phyloP scores from a whole-genome alignment of 2,797 vertebrate species.

The Ceryle rudis region DNA sequence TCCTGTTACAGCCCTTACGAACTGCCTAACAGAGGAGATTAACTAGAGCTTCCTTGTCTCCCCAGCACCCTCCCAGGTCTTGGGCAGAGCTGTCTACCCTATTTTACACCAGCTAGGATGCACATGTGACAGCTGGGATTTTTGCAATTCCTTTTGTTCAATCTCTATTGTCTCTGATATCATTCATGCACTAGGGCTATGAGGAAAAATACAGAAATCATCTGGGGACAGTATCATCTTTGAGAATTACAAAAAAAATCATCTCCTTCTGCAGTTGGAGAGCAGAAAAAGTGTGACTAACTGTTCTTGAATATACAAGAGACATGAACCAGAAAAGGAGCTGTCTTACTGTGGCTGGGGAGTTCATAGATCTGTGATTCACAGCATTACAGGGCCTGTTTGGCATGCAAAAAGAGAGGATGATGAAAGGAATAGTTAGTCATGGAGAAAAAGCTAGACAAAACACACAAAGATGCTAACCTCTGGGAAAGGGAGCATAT shows the following conservation, averaged over 20 bases:
- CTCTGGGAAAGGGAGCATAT: neutral
- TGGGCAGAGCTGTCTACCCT: neutral
- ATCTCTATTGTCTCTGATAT: neutral
- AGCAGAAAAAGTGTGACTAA: slow-evolving; percentile 27
- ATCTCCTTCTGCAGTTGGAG: neutral
- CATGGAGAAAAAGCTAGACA: slow-evolving; percentile 49
- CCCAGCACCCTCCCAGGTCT: neutral
- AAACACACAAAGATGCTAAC: slow-evolving; percentile 7
- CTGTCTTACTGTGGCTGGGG: slow-evolving; percentile 17
- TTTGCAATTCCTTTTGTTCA: slow-evolving; percentile 1
- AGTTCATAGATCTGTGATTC: slow-evolving; percentile 62
- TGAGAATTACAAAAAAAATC: neutral
- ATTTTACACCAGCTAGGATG: neutral
- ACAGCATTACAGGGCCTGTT: slow-evolving; percentile 36
- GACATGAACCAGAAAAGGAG: slow-evolving; percentile 20
- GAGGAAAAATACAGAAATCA: neutral
- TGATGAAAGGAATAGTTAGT: slow-evolving; percentile 61
- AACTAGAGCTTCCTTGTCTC: neutral
- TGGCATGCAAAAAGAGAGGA: slow-evolving; percentile 48
- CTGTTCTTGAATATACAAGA: slow-evolving; percentile 12
- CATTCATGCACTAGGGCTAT: neutral
- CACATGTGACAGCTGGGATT: neutral
- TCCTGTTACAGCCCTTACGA: neutral
- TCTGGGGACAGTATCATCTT: neutral
- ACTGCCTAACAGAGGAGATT: neutral